Percentiles rank a stretch among this genome's conserved stretches.
phyloP scores from a whole-genome alignment of 1,140 invertebrate species.

The Drosophila takahashii region DNA sequence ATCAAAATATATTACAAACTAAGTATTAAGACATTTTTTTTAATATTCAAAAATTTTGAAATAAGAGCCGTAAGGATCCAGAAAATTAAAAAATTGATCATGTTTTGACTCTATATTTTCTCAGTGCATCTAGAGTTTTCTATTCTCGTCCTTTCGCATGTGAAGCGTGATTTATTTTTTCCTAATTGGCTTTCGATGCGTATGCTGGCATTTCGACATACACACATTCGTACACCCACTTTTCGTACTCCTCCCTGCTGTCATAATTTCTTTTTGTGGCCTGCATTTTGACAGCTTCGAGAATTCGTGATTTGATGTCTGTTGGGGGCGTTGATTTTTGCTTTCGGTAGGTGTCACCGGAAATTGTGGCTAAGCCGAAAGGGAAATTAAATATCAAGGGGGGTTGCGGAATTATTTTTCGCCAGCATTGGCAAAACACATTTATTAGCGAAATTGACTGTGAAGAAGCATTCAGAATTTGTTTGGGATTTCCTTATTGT shows the following conservation, averaged over 20 bases:
- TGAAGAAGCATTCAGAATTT: constrained; percentile 45
- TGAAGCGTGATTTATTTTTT: constrained; percentile 75
- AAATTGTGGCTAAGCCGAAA: constrained; percentile 70
- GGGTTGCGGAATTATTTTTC: constrained; percentile 38
- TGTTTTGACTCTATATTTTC: neutral
- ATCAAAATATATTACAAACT: too few species aligned
- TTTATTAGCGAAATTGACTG: constrained; percentile 73
- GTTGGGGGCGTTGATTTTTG: constrained; percentile 40
- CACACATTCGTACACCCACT: constrained; percentile 10
- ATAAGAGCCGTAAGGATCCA: neutral
- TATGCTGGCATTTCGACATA: constrained; percentile 63
- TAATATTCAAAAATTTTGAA: too few species aligned
- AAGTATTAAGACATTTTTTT: too few species aligned
- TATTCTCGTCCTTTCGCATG: constrained; percentile 54
- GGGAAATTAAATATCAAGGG: constrained; percentile 69
- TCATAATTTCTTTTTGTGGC: constrained; percentile 61
- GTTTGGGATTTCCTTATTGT: constrained; percentile 5
- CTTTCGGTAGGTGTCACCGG: constrained; percentile 63
- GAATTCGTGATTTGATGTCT: constrained; percentile 75
- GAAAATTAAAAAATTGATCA: neutral
- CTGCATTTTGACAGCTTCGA: constrained; percentile 69
- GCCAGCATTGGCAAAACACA: constrained; percentile 52
- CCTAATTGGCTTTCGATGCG: constrained; percentile 79
- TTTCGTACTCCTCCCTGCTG: constrained; percentile 32
- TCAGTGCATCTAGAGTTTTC: constrained; percentile 20